A percentile compares a stretch with the other conserved stretches of the same genome.
These are phyloP conservation scores for Holothuria glaberrima DNA, from an alignment of 35 echinoderm and acorn worm genomes.

Conservation along the genomic window DNA sequence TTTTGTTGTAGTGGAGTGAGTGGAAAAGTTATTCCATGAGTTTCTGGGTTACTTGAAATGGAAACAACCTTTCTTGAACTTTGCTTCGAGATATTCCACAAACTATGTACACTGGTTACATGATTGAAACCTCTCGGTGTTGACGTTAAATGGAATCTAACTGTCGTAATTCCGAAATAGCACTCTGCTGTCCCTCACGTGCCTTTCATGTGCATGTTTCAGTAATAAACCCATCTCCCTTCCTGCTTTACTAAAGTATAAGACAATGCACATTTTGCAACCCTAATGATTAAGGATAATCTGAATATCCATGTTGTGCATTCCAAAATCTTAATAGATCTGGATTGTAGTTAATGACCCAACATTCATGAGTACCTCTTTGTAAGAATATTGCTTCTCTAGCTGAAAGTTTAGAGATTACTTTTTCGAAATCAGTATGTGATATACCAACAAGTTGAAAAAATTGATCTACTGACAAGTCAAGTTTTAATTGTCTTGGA, in stretches of 20 bases:
- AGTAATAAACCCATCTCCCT: background rate
- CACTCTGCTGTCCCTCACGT: background rate
- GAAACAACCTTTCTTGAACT: background rate
- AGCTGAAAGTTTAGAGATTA: background rate
- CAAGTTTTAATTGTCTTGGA: background rate
- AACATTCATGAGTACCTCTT: background rate
- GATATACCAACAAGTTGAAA: too few relatives aligned
- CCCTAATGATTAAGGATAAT: background rate
- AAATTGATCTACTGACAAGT: background rate
- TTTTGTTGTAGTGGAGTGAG: background rate
- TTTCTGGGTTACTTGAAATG: background rate
- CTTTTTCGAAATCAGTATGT: background rate
- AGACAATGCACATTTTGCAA: background rate
- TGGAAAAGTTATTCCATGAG: background rate
- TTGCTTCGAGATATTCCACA: background rate
- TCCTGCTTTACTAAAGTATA: constrained; percentile 22
- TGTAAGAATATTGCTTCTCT: background rate
- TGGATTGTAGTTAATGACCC: constrained; percentile 9
- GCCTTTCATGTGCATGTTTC: constrained; percentile 28
- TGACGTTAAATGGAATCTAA: background rate
- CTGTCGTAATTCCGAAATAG: background rate
- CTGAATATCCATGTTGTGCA: constrained; percentile 28
- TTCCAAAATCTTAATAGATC: constrained; percentile 3
- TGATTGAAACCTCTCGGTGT: background rate
- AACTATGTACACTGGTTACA: constrained; percentile 20